Evolutionary conservation across 2,888 invertebrate species (phyloP).

Genomic region (Lydus trimaculatus): DNA sequence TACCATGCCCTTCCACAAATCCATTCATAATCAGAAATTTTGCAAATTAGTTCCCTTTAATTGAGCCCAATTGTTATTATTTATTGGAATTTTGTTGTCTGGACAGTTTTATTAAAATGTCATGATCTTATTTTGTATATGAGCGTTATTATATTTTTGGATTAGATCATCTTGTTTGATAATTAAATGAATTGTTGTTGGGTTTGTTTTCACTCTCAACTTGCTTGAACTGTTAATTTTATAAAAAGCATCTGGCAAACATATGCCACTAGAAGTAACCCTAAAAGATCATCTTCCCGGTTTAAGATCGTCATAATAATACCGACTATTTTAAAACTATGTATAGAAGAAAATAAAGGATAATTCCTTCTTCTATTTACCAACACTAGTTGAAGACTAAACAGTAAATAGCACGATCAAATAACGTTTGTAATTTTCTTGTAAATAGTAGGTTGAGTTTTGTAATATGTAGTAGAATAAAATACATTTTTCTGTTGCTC

Average conservation of each 20-base stretch:
- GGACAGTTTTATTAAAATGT: not conserved
- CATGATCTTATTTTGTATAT: not conserved
- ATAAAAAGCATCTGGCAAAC: conserved; percentile 29
- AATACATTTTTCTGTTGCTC: conserved; percentile 11
- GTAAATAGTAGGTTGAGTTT: not conserved
- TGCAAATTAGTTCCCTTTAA: not conserved
- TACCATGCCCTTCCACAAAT: not conserved
- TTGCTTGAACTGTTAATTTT: conserved; percentile 15
- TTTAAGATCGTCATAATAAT: not conserved
- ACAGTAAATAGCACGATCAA: not conserved
- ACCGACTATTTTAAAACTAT: not conserved
- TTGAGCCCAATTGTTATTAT: not conserved
- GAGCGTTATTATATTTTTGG: not conserved
- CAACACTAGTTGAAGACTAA: not conserved
- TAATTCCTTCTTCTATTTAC: not conserved
- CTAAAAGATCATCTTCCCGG: not conserved
- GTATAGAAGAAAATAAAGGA: not conserved
- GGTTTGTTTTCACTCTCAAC: conserved; percentile 8
- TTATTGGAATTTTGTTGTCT: not conserved
- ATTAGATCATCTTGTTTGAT: conserved; percentile 26
- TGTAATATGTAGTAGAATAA: not conserved
- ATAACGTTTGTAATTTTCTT: not conserved
- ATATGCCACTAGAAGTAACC: conserved; percentile 19
- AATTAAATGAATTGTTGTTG: conserved; percentile 24
- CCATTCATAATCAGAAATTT: not conserved